These are phyloP conservation scores for Sinelater perroti DNA, from an alignment of 2,888 invertebrate species.

Conservation along the genomic window DNA sequence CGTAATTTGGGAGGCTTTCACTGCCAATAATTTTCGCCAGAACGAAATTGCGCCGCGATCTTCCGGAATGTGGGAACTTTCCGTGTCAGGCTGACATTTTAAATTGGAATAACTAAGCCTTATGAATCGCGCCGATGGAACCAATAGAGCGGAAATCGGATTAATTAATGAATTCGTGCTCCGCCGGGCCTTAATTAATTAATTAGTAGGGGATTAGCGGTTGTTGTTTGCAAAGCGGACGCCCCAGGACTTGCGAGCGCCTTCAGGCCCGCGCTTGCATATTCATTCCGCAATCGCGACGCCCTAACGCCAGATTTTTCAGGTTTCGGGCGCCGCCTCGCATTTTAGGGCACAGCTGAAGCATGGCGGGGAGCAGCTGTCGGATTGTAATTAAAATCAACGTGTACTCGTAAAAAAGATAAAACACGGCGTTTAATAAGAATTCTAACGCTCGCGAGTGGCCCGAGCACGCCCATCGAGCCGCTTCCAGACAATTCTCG, in stretches of 20 bases:
- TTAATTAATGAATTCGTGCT: constrained; percentile 31
- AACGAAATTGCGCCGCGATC: too few relatives aligned
- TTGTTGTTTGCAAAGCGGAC: constrained; percentile 20
- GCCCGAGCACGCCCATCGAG: constrained; percentile 8
- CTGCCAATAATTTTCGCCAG: too few relatives aligned
- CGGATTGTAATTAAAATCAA: constrained; percentile 24
- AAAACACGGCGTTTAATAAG: constrained; percentile 13
- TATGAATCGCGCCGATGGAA: constrained; percentile 21
- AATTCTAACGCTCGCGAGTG: constrained; percentile 1
- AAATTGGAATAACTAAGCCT: constrained; percentile 24
- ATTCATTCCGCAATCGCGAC: too few relatives aligned
- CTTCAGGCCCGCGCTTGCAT: too few relatives aligned
- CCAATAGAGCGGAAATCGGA: constrained; percentile 30
- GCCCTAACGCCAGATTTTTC: constrained; percentile 8
- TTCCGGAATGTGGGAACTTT: constrained; percentile 9
- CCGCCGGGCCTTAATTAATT: constrained; percentile 26
- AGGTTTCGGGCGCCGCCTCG: neutral
- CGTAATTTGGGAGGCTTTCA: too few relatives aligned
- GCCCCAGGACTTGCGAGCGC: too few relatives aligned
- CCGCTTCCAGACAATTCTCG: constrained; percentile 8
- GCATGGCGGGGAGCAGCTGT: constrained; percentile 17
- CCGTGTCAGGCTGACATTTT: constrained; percentile 22
- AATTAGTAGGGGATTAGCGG: constrained; percentile 27
- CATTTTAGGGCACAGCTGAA: constrained; percentile 4
- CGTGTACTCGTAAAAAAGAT: constrained; percentile 16